Conservation (phyloP, 2,888 invertebrate genomes). For the Achlya flavicornis region DNA sequence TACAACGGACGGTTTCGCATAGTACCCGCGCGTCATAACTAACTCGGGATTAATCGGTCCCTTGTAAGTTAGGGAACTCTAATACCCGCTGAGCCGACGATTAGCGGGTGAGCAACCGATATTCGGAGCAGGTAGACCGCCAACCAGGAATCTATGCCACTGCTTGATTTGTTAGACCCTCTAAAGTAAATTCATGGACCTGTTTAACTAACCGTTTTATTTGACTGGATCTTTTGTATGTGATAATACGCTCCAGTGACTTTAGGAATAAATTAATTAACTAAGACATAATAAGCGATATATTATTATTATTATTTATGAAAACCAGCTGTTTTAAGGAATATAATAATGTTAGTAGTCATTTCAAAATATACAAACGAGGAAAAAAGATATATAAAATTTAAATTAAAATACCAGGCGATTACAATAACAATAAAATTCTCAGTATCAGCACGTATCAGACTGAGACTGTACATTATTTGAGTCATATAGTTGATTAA, state of each 20-base stretch:
- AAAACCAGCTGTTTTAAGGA: too few species aligned
- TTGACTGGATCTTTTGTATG: neutral
- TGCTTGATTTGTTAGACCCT: conserved; percentile 18
- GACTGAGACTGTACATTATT: too few species aligned
- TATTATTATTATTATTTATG: too few species aligned
- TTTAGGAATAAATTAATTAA: neutral
- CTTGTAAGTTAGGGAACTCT: conserved; percentile 20
- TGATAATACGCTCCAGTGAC: neutral
- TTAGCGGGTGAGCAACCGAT: conserved; percentile 19
- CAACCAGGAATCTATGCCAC: conserved; percentile 16
- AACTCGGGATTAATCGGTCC: conserved; percentile 26
- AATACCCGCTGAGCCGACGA: conserved; percentile 19
- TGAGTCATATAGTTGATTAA: neutral
- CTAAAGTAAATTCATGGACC: conserved; percentile 22
- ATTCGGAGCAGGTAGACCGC: conserved; percentile 15
- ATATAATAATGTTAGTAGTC: too few species aligned
- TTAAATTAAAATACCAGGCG: too few species aligned
- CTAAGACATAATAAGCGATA: neutral
- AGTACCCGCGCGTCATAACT: conserved; percentile 19
- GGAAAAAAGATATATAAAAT: too few species aligned
- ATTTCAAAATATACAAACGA: too few species aligned
- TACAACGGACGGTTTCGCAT: conserved; percentile 16
- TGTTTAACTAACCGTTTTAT: conserved; percentile 12
- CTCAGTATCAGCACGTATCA: too few species aligned
- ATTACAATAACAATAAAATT: too few species aligned